Conservation (phyloP, 2,797 vertebrate species). For the Micromesistius poutassou region DNA sequence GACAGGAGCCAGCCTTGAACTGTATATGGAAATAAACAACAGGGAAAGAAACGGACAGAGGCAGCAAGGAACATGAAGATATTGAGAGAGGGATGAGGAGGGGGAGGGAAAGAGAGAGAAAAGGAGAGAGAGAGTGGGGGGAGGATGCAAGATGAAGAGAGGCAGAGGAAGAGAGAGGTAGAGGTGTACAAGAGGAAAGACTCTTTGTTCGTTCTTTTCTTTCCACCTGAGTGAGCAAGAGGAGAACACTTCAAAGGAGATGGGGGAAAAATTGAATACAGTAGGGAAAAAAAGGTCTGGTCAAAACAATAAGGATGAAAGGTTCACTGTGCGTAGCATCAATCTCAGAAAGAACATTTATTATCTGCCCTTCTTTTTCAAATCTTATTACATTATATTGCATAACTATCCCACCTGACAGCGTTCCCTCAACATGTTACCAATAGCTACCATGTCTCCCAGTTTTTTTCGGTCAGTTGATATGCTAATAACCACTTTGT, state of each 20-base stretch:
- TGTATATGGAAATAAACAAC: slow-evolving; percentile 7
- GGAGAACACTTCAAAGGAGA: too few species aligned
- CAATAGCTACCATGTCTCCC: too few species aligned
- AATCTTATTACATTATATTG: too few species aligned
- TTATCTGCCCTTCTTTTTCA: too few species aligned
- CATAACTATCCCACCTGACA: too few species aligned
- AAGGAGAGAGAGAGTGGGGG: slow-evolving; percentile 3
- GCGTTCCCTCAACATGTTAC: too few species aligned
- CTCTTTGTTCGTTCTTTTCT: too few species aligned
- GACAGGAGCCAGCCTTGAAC: not conserved
- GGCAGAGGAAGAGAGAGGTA: slow-evolving; percentile 19
- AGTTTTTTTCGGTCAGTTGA: too few species aligned
- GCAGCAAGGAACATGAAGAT: not conserved
- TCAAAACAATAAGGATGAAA: too few species aligned
- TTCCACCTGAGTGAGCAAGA: too few species aligned
- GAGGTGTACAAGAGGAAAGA: not conserved
- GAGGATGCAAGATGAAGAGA: slow-evolving; percentile 22
- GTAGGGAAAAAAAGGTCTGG: too few species aligned
- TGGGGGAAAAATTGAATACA: too few species aligned
- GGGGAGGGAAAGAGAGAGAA: not conserved
- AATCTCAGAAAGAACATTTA: not conserved
- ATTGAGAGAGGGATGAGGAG: not conserved
- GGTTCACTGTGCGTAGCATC: not conserved
- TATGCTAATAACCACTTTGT: not conserved
- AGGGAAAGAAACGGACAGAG: not conserved